Conservation (phyloP, 2,888 invertebrate species). For the Leptinotarsa haldemani region DNA sequence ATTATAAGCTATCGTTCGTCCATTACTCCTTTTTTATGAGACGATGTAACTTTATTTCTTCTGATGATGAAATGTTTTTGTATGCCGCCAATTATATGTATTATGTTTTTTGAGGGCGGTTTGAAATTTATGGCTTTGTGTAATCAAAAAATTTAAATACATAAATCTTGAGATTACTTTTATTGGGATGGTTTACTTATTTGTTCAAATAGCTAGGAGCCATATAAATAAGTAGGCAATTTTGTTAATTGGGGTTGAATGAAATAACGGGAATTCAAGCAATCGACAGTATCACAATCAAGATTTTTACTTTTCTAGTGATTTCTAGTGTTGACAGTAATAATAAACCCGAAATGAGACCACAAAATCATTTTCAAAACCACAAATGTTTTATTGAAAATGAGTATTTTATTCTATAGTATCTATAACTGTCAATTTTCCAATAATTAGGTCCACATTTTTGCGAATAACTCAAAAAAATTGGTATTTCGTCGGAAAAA, state of each 20-base stretch:
- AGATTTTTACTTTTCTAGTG: not conserved
- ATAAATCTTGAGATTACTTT: constrained; percentile 34
- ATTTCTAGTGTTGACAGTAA: rapidly evolving
- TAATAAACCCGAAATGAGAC: not conserved
- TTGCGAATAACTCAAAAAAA: no score
- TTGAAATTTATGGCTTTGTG: constrained; percentile 29
- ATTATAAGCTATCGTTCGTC: constrained; percentile 42
- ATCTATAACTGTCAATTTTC: no score
- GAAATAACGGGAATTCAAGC: not conserved
- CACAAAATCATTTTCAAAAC: no score
- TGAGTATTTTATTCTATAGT: no score
- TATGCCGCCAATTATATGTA: constrained; percentile 39
- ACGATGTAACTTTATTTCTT: constrained; percentile 34
- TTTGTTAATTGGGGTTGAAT: constrained; percentile 3
- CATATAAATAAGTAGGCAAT: constrained; percentile 19
- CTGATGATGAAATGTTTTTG: constrained; percentile 35
- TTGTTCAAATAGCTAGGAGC: constrained; percentile 23
- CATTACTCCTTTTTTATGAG: constrained; percentile 34
- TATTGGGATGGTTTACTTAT: constrained; percentile 25
- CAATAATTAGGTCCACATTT: no score
- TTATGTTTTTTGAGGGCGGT: constrained; percentile 30
- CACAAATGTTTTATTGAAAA: no score
- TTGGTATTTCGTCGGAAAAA: no score
- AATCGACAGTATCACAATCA: not conserved
- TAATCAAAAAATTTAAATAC: constrained; percentile 37